These are phyloP conservation scores for Apis laboriosa DNA, from an alignment of 1,140 invertebrate species.

Conservation along the genomic window DNA sequence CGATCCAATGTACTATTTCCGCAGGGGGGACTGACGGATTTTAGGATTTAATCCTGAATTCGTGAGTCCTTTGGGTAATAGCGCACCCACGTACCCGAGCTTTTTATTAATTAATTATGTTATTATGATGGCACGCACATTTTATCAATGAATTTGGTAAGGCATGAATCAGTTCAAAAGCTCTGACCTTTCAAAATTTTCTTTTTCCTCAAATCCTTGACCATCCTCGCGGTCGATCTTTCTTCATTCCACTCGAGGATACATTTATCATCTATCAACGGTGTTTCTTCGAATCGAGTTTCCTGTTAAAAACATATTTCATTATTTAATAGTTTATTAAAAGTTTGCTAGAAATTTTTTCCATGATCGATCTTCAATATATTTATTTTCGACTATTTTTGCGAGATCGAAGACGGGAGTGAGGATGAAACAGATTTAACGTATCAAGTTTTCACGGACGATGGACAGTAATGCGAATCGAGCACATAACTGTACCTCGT, in stretches of 20 bases:
- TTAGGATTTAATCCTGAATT: too few relatives aligned
- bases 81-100: not conserved
- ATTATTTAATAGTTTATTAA: too few relatives aligned
- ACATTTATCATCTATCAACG: not conserved
- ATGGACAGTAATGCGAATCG: not conserved
- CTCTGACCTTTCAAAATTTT: not conserved
- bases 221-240: not conserved
- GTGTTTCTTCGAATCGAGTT: not conserved
- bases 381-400: slow-evolving; percentile 5
- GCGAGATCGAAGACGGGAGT: not conserved
- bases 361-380: slow-evolving; percentile 3
- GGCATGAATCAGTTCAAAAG: not conserved
- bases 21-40: not conserved
- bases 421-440: slow-evolving; percentile 21
- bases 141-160: not conserved
- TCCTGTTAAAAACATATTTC: too few relatives aligned
- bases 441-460: slow-evolving; percentile 9
- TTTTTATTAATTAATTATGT: not conserved
- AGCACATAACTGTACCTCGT: not conserved
- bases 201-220: not conserved
- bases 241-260: not conserved
- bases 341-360: slow-evolving; percentile 3
- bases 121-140: too few relatives aligned
- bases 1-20: not conserved
- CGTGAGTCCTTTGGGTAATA: too few relatives aligned